Conservation (phyloP, 92 coral and sea anemone species). For the Epizoanthus scotinus region DNA sequence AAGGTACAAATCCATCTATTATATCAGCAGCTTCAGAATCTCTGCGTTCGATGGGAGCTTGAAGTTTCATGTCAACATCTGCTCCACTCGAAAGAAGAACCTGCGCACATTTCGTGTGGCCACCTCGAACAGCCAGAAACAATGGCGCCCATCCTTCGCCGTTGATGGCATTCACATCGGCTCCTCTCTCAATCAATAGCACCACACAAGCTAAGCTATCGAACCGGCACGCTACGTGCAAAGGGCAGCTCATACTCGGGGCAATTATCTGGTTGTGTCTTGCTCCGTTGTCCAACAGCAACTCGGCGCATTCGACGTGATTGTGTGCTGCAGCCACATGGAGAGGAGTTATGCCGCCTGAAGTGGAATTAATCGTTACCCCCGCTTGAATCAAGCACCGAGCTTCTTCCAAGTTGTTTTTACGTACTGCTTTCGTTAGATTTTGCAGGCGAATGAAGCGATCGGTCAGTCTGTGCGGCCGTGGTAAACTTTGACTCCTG, state of each 20-base stretch:
- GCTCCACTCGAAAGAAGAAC: conserved; percentile 55
- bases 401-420: conserved; percentile 57
- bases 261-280: conserved; percentile 53
- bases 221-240: conserved; percentile 67
- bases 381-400: conserved; percentile 55
- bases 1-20: conserved; percentile 55
- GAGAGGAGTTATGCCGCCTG: conserved; percentile 65
- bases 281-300: conserved; percentile 60
- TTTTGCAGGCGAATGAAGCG: conserved; percentile 57
- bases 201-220: conserved; percentile 69
- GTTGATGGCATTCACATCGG: conserved; percentile 62
- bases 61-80: conserved; percentile 43
- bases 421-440: conserved; percentile 61
- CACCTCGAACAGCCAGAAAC: conserved; percentile 66
- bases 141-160: conserved; percentile 73
- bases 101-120: conserved; percentile 54
- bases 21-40: conserved; percentile 39
- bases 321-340: conserved; percentile 71
- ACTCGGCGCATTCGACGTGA: conserved; percentile 72
- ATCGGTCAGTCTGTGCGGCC: conserved; percentile 28
- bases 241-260: conserved; percentile 50
- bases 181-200: conserved; percentile 54
- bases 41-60: conserved; percentile 28
- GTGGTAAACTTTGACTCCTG: not conserved
- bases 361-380: conserved; percentile 58